Conservation (phyloP, 2,113 vertebrate genomes). For the Chaetodon auriga region DNA sequence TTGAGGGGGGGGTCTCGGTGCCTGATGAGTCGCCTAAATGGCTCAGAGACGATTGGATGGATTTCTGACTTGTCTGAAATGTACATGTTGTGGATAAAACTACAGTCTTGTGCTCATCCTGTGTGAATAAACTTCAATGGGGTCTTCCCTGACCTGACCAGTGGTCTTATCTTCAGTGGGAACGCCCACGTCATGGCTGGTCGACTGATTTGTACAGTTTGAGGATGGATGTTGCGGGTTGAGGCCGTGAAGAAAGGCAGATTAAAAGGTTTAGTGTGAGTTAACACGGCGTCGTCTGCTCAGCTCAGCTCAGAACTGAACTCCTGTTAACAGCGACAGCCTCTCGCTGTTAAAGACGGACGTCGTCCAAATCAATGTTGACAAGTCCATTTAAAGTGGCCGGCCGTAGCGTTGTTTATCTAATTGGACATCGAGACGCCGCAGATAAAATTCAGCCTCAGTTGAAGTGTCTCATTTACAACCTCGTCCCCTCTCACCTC, state of each 20-base stretch:
- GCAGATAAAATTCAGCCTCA: constrained; percentile 87
- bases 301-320: background rate
- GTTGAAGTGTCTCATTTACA: constrained; percentile 69
- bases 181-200: background rate
- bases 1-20: background rate
- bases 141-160: background rate
- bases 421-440: constrained; percentile 89
- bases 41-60: background rate
- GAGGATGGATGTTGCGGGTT: background rate
- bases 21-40: background rate
- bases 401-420: constrained; percentile 88
- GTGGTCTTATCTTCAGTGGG: background rate
- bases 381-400: constrained; percentile 91
- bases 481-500: constrained; percentile 73
- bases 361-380: constrained; percentile 89
- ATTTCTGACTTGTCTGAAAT: background rate
- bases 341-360: constrained; percentile 70
- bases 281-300: background rate
- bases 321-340: constrained; percentile 35
- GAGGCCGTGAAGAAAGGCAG: background rate
- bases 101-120: background rate
- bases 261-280: background rate
- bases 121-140: background rate
- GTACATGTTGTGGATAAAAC: background rate
- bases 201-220: background rate